These are phyloP conservation scores for Phylloscopus trochiloides DNA, from an alignment of 2,113 vertebrate genomes.

Conservation along the genomic window DNA sequence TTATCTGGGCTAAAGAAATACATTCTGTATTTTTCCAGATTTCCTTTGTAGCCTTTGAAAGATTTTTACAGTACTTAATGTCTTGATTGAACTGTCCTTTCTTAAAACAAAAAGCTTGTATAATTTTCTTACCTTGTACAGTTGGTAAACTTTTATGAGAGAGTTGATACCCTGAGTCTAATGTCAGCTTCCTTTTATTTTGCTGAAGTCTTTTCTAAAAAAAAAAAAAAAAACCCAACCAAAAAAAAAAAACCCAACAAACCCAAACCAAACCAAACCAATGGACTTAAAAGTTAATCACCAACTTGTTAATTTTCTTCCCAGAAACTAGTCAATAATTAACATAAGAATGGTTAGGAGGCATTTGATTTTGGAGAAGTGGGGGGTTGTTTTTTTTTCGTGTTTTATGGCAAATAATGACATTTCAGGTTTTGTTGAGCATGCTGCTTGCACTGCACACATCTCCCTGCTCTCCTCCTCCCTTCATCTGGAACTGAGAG, in stretches of 20 bases:
- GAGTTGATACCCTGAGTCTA: conserved; percentile 76
- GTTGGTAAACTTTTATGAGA: conserved; percentile 88
- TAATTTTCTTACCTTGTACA: conserved; percentile 94
- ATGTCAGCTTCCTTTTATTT: conserved; percentile 79
- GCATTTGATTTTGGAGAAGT: conserved; percentile 38
- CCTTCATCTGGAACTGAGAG: conserved; percentile 21
- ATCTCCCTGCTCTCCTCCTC: neutral
- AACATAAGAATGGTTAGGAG: conserved; percentile 33
- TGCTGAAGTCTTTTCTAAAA: conserved; percentile 73
- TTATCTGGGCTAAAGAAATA: conserved; percentile 86
- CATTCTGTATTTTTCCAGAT: conserved; percentile 91
- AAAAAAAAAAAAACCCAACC: neutral
- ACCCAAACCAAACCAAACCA: neutral
- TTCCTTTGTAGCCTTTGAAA: conserved; percentile 87
- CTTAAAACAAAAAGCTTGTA: conserved; percentile 90
- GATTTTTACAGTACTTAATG: conserved; percentile 87
- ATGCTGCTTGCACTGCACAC: conserved; percentile 45
- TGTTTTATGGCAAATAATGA: conserved; percentile 22
- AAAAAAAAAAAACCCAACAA: neutral
- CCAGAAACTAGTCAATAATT: neutral
- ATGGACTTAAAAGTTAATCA: conserved; percentile 57
- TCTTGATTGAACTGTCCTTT: conserved; percentile 82
- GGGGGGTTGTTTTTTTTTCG: neutral
- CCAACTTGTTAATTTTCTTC: conserved; percentile 19
- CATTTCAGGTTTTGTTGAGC: conserved; percentile 21